Base-by-base conservation (phyloP, 2,797 vertebrate species). In the Pteronotus mesoamericanus region DNA sequence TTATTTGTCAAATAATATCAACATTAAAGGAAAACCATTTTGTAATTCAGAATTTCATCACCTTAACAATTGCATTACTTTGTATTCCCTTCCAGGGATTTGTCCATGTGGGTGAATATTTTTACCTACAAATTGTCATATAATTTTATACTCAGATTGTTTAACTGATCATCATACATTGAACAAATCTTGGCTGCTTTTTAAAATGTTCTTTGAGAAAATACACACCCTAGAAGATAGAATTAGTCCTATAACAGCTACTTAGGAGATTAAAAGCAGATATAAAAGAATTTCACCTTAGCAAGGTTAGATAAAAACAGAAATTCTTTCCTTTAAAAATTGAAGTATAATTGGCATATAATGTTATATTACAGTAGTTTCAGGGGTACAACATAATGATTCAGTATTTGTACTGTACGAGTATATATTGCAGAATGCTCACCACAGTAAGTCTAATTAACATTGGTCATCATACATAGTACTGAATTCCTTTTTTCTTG, bases 41-140 rank as follows among this genome's bases (percentile, higher is more conserved):
- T 86, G 7, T 61, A 78, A 51, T 64, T 94, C 72, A 77, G 15
- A 93, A n/a, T 92, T 79, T 77, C 29, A 44, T 75, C 18, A 77
- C 19, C n/a, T 46, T 71, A 85, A 86, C 57, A 79, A 82, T 83
- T 91, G 66, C 51, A 71, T 86, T 71, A 53, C 37, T 93, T 96
- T 72, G 37, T 51, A 78, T 34, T 96, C 61, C 39, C 80, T 95
- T 92, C 87, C 64, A 97, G 85, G 91, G 94, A 97, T 91, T 90
- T 94, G 85, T 84, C 88, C 97, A 96, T 93, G 93, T 95, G 97
- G 96, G 19, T 95, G 95, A 95, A 89, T 94, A 95, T 95, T 97
- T 97, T 95, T 97, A 95, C 96, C 93, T 96, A 95, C 84, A 96
- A 95, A 61, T 95, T 93, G 80, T 89, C 86, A 95, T 92, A 77